Evolutionary conservation across 2,113 vertebrate genomes (phyloP), one percentile per base, ranked within the genome.

Genomic region (Bolborhynchus lineola): DNA sequence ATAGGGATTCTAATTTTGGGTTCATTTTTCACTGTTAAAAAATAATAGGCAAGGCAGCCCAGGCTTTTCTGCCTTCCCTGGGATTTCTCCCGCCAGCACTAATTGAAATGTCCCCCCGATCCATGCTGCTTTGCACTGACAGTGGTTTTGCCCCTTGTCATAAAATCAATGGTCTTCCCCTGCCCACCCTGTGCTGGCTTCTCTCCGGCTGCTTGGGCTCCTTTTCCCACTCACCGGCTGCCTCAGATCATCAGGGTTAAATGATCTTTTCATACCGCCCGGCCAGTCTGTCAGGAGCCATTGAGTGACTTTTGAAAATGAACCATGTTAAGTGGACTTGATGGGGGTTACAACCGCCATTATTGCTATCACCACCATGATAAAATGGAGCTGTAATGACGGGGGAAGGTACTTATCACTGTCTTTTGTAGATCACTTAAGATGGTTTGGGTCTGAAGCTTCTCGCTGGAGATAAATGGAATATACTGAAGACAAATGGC

Each of bases 121-220:
- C 97, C 87, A 95, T 63, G 68, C 97, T 10, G 71, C 98, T 98
- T 97, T 13, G 35, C 23, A 96, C 98, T 99, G 98, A 99, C 97
- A 98, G 98, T 96, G 97, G 97, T 97, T 98, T 98, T 98, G 98
- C 97, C 98, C 98, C 98, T 98, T 99, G 99, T 99, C 99, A 99
- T 98, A 99, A 99, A 99, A 99, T 99, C 99, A 97, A 99, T 99
- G 97, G 86, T 92, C 92, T 92, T 74, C 39, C 53, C 71, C 63
- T 82, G 70, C 83, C 87, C 71, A 60, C 82, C 80, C 80, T 44
- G 8, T 10, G 7, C 82, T 0, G 4, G 50, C 93, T 96, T 65
- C 55, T 95, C 93, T 94, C 97, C 65, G 92, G 98, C 98, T 98
- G 97, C 96, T 20, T 63, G 94, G 96, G 97, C 97, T 98, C 97